Base-by-base conservation (phyloP, 2,888 invertebrate genomes). In the Callyntrura sp. region DNA sequence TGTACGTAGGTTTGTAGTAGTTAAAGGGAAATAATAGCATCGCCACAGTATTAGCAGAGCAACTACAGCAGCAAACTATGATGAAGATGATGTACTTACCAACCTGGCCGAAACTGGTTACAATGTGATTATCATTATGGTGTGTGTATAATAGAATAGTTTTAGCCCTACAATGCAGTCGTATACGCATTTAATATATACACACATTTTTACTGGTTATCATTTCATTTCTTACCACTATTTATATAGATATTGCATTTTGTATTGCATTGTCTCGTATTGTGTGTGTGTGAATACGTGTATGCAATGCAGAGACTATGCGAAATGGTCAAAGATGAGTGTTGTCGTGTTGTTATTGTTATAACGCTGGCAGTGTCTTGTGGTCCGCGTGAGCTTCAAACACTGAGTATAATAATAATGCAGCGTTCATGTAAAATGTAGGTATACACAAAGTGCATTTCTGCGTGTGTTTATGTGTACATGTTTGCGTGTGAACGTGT, bases 381-480 rank as follows among this genome's bases (percentile, higher is more conserved):
- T 76, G n/a, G 51, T 51, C 20, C 23, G 51, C 51, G 51, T 76
- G 35, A 35, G 35, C 35, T 35, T 35, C 6, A 48, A 51, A 76
- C 48, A 51, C 23, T 76, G 28, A 35, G 55, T 17, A 20, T 25
- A 57, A 55, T 9, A 73, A 78, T 55, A 25, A 51, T 78, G 48
- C 73, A 73, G 35, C 35, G 35, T 35, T 35, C 35, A 35, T 35
- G 35, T 35, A 35, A 35, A 35, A 35, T 11, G 48, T 9, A n/a
- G 3, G n/a, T 35, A 23, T 48, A 48, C 48, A 62, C 25, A 45
- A 90, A 85, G 79, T 90, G 90, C 90, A 90, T 81, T 78, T 73
- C 70, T 87, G 81, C 81, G 79, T 81, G 55, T 23, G 70, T 87
- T 45, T 85, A n/a, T 81, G 51, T 68, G 85, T 84, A 65, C 62